A percentile compares a stretch with the other conserved stretches of the same genome.
phyloP scores from a whole-genome alignment of 1,140 invertebrate species.

The Megathymus violae region DNA sequence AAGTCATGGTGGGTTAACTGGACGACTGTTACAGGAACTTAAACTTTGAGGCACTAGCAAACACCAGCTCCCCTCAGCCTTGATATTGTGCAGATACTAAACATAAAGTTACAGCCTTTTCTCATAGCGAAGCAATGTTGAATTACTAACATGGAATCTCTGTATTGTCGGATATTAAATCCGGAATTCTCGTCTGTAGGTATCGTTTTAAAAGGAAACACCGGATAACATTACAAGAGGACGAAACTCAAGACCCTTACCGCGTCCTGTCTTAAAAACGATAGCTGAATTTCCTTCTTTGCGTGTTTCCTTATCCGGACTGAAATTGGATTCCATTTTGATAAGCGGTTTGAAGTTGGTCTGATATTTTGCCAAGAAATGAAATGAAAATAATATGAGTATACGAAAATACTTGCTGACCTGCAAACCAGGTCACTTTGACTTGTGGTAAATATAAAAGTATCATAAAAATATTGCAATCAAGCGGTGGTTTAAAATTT shows the following conservation, averaged over 20 bases:
- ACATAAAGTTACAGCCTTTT: no score
- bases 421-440: no score
- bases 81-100: no score
- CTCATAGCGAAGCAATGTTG: no score
- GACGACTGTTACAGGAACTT: no score
- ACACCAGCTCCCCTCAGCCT: no score
- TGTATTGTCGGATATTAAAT: neutral
- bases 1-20: no score
- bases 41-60: no score
- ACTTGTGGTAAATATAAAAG: no score
- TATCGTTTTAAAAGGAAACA: neutral
- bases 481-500: no score
- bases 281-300: slow-evolving; percentile 8
- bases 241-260: neutral
- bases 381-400: neutral
- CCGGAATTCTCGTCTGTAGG: neutral
- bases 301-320: neutral
- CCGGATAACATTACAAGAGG: neutral
- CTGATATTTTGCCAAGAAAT: neutral
- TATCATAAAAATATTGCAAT: no score
- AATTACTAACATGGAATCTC: no score
- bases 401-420: neutral
- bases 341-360: slow-evolving; percentile 5
- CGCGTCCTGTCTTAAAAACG: slow-evolving; percentile 3
- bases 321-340: slow-evolving; percentile 12